Evolutionary conservation across 2,888 invertebrate species (phyloP), one percentile per base, ranked within the genome.

Genomic region (Apoda limacodes): DNA sequence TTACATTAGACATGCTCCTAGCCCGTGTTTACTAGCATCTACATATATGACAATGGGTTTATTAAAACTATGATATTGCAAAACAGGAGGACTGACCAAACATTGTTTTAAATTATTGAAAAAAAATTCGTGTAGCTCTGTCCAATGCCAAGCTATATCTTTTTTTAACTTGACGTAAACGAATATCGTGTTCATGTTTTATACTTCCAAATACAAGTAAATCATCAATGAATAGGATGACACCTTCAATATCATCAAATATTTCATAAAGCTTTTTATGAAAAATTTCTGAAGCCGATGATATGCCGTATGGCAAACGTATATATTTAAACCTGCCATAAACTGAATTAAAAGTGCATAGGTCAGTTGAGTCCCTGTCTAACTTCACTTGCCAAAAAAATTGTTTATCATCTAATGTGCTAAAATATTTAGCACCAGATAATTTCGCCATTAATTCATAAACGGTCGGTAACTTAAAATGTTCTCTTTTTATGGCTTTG

Each of bases 291-390:
- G 38, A 39, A 4, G 44, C 45, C 3, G 43, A 45, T 3, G 29
- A 41, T 12, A 47, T 47, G 2, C 47, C 48, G 17, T 35, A 47
- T 0, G 48, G 45, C 32, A 47, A 25, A 2, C 43, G 21, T 13
- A 43, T 27, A 39, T 43, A 46, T 34, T 42, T 45, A n/a, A n/a
- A n/a, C n/a, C n/a, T n/a, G n/a, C n/a, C n/a, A n/a, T n/a, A n/a
- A n/a, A n/a, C n/a, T n/a, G 45, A 46, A 15, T 43, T 46, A 23
- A 48, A 48, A 3, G 46, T 46, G 6, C 45, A 43, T 3, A 46
- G 28, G 9, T 48, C 39, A 5, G 46, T 36, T 4, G 27, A 32
- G 10, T 32, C 24, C 2, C 26, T 12, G 10, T 39, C 24, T 23
- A 46, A 25, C 22, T 38, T 39, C 1, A 38, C 20, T 10, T 42